Percentiles rank a stretch among this genome's conserved stretches.
Evolutionary conservation across 2,113 vertebrate genomes (phyloP).

Genomic region (Cyphomyrus plagiostoma): DNA sequence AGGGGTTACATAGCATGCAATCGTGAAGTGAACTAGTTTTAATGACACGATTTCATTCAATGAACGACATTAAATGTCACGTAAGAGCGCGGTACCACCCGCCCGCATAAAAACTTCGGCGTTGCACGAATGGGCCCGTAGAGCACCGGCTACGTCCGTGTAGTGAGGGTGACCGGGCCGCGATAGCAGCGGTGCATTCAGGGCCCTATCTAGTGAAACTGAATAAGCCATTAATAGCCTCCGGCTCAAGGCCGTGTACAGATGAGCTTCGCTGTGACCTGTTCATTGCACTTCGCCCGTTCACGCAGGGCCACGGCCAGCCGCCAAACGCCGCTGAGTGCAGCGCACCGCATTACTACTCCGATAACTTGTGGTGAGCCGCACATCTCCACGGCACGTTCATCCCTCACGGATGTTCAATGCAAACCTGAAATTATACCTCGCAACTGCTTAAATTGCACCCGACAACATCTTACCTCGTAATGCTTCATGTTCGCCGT

Average conservation of each 20-base stretch:
- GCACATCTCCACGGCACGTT: background rate
- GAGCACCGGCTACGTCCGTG: background rate
- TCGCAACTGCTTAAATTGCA: background rate
- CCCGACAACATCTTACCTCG: constrained; percentile 55
- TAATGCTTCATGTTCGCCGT: constrained; percentile 69
- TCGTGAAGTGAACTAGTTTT: background rate
- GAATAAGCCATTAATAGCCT: background rate
- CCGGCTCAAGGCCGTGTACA: background rate
- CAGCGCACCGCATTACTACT: background rate
- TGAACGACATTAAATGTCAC: background rate
- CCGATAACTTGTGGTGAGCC: background rate
- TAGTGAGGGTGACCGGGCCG: background rate
- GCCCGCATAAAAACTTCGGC: background rate
- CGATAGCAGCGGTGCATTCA: background rate
- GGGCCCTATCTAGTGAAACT: background rate
- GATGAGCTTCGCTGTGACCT: background rate
- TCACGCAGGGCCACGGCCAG: background rate
- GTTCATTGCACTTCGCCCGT: background rate
- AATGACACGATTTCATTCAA: background rate
- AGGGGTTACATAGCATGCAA: background rate
- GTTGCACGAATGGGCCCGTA: background rate
- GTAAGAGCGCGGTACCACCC: background rate
- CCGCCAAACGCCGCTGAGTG: background rate
- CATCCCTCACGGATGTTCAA: background rate
- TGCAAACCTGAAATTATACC: background rate